A percentile compares a stretch with the other conserved stretches of the same genome.
Evolutionary conservation across 2,888 invertebrate species (phyloP).

Genomic region (Trachelus tabidus): DNA sequence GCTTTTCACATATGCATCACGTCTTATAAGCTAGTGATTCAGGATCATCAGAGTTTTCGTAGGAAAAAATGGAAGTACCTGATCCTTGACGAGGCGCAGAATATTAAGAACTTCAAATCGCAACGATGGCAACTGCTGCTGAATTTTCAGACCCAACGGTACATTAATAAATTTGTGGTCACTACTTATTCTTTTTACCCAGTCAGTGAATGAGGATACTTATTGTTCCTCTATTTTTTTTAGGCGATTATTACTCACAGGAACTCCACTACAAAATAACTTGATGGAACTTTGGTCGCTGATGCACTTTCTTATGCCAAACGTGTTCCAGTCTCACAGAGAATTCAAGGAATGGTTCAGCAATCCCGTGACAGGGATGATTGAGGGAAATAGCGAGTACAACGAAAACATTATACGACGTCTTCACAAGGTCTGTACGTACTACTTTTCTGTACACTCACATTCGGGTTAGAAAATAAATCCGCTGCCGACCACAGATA

Average conservation of each 20-base stretch:
- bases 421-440: constrained; percentile 82
- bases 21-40: constrained; percentile 97
- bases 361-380: constrained; percentile 96
- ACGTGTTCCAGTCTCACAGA: constrained; percentile 94
- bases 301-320: constrained; percentile 98
- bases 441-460: constrained; percentile 47
- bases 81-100: constrained; percentile 98
- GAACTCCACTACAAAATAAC: constrained; percentile 96
- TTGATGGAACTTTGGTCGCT: constrained; percentile 97
- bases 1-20: constrained; percentile 99
- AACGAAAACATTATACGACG: constrained; percentile 89
- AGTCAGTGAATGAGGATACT: not conserved
- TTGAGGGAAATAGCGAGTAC: constrained; percentile 91
- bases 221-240: constrained; percentile 38
- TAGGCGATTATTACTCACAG: constrained; percentile 90
- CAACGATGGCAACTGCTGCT: constrained; percentile 97
- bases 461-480: constrained; percentile 23
- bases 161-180: constrained; percentile 44
- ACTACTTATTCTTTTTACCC: not conserved
- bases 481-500: constrained; percentile 57
- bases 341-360: constrained; percentile 99
- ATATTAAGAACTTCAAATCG: constrained; percentile 99
- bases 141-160: constrained; percentile 93
- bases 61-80: constrained; percentile 98
- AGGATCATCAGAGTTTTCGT: constrained; percentile 97